Percentiles rank a stretch among this genome's conserved stretches.
These are phyloP conservation scores for Aphrocallistes beatrix DNA, from an alignment of 37 sponge, comb jelly and placozoan genomes.

Conservation along the genomic window DNA sequence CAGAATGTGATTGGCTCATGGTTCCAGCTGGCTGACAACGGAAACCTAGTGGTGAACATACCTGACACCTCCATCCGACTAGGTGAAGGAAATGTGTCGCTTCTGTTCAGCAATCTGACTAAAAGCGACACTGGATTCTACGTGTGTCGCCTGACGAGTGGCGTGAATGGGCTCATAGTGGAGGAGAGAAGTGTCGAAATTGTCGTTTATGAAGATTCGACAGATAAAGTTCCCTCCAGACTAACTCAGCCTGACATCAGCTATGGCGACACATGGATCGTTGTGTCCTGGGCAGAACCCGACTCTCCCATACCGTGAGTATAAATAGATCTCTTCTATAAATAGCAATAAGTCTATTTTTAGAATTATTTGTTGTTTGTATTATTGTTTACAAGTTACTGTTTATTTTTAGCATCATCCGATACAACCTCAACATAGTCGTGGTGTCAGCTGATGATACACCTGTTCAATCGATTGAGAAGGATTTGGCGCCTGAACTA, in stretches of 20 bases:
- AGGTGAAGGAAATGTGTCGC: not conserved
- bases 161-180: not conserved
- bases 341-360: not conserved
- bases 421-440: not conserved
- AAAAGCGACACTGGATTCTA: not conserved
- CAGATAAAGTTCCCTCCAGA: not conserved
- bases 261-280: not conserved
- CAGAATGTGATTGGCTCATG: conserved; percentile 8
- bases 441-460: not conserved
- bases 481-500: not conserved
- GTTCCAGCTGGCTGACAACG: not conserved
- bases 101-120: not conserved
- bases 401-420: not conserved
- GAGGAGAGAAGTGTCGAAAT: not conserved
- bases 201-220: not conserved
- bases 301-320: conserved; percentile 1
- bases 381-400: not conserved
- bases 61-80: not conserved
- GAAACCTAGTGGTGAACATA: not conserved
- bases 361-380: no score
- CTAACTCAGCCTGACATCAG: not conserved
- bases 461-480: not conserved
- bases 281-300: not conserved
- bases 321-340: not conserved
- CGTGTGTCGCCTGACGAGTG: not conserved